Conservation (phyloP, 1,140 invertebrate genomes). For the Vanessa tameamea region DNA sequence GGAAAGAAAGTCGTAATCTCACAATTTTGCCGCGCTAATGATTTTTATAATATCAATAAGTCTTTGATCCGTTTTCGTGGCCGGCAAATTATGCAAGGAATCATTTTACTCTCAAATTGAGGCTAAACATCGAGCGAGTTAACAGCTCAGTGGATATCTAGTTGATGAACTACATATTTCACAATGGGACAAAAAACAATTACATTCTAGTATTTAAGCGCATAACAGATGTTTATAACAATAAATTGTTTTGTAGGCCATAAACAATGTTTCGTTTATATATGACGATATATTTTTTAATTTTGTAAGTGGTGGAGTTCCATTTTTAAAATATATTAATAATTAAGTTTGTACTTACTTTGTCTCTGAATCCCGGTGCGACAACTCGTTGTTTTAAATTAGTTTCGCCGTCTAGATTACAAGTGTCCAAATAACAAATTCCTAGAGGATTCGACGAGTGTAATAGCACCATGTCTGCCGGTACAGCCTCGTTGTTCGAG, state of each 20-base stretch:
- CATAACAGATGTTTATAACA: background rate
- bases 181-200: slow-evolving; percentile 40
- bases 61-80: background rate
- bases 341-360: slow-evolving; percentile 67
- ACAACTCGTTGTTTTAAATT: slow-evolving; percentile 98
- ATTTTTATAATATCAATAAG: slow-evolving; percentile 20
- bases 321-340: no score
- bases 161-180: slow-evolving; percentile 47
- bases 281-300: no score
- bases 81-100: slow-evolving; percentile 40
- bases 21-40: slow-evolving; percentile 29
- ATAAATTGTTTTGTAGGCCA: background rate
- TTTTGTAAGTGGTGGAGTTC: no score
- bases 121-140: slow-evolving; percentile 41
- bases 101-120: slow-evolving; percentile 30
- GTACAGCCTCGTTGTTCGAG: slow-evolving; percentile 97
- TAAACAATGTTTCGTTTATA: no score
- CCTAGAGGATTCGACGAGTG: slow-evolving; percentile 95
- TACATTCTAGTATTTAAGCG: slow-evolving; percentile 13
- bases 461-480: slow-evolving; percentile 96
- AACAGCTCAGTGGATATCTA: slow-evolving; percentile 49
- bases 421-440: slow-evolving; percentile 98
- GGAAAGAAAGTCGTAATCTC: slow-evolving; percentile 28
- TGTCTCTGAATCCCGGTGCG: slow-evolving; percentile 85
- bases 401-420: slow-evolving; percentile 99